Conservation (phyloP, 2,797 vertebrate genomes). For the Mormyrus hasselquistii region DNA sequence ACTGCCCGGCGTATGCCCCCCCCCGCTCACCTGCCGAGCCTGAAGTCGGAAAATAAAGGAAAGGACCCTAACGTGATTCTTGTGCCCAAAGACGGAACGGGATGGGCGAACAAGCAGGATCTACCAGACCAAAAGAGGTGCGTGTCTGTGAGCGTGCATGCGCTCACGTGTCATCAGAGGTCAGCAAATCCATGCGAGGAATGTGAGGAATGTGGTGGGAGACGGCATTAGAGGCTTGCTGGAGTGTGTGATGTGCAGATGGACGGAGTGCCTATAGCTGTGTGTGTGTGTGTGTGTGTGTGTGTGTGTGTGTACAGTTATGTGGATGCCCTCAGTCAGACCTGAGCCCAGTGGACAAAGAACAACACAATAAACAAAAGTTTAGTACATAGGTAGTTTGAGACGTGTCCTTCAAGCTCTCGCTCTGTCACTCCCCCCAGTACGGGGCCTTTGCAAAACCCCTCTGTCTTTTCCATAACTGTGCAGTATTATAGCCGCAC, state of each 20-base stretch:
- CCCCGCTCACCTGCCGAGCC: constrained; percentile 96
- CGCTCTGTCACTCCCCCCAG: neutral
- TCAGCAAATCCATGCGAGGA: neutral
- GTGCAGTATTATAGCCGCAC: neutral
- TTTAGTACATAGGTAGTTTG: neutral
- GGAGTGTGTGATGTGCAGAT: neutral
- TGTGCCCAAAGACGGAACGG: constrained; percentile 99
- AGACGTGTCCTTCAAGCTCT: neutral
- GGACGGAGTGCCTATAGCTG: neutral
- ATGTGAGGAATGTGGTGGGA: neutral
- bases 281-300: neutral
- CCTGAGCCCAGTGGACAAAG: neutral
- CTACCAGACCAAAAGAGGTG: constrained; percentile 98
- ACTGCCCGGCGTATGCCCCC: constrained; percentile 98
- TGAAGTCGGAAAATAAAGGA: constrained; percentile 99
- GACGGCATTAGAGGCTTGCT: neutral
- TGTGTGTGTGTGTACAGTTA: neutral
- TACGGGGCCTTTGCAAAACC: neutral
- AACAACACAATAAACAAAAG: neutral
- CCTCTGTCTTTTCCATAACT: neutral
- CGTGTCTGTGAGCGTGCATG: constrained; percentile 45
- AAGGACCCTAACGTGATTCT: constrained; percentile 99
- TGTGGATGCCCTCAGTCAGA: neutral
- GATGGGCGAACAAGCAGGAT: constrained; percentile 99
- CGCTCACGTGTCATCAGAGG: neutral